Evolutionary conservation across 2,888 invertebrate species (phyloP).

Genomic region (Nomada fucata): DNA sequence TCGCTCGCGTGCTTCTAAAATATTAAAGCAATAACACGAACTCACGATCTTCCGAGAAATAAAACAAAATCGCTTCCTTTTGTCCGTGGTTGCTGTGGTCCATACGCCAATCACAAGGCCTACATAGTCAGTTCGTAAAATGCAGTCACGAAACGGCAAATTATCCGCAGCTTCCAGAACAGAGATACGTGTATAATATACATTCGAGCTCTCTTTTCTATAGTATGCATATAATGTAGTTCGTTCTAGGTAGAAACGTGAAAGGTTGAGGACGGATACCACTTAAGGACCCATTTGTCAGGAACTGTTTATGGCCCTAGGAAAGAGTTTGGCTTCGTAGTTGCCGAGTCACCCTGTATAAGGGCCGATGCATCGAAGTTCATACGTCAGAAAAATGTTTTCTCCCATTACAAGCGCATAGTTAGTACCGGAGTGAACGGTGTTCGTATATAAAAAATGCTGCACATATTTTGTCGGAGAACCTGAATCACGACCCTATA

Average conservation of each 20-base stretch:
- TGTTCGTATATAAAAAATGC: constrained; percentile 22
- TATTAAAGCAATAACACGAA: not conserved
- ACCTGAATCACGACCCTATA: constrained; percentile 62
- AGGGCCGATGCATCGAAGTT: constrained; percentile 60
- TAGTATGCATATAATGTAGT: constrained; percentile 18
- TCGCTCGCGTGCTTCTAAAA: not conserved
- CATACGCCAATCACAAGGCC: not conserved
- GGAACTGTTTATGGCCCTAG: constrained; percentile 64
- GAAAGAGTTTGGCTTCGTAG: constrained; percentile 49
- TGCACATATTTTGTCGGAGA: constrained; percentile 19
- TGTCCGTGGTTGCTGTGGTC: not conserved
- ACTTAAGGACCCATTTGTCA: constrained; percentile 74
- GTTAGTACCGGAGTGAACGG: constrained; percentile 36
- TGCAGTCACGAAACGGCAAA: constrained; percentile 44
- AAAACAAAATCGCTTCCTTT: not conserved
- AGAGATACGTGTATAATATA: not conserved
- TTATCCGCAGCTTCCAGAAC: constrained; percentile 22
- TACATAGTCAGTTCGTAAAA: not conserved
- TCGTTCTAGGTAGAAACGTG: constrained; percentile 52
- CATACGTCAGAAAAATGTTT: constrained; percentile 64
- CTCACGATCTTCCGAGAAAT: not conserved
- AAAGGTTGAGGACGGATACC: constrained; percentile 53
- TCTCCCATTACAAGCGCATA: constrained; percentile 22
- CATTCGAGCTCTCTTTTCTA: constrained; percentile 36
- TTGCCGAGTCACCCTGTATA: constrained; percentile 71